phyloP scores from a whole-genome alignment of 1,140 invertebrate genomes.

The Drosophila nigromelanica region DNA sequence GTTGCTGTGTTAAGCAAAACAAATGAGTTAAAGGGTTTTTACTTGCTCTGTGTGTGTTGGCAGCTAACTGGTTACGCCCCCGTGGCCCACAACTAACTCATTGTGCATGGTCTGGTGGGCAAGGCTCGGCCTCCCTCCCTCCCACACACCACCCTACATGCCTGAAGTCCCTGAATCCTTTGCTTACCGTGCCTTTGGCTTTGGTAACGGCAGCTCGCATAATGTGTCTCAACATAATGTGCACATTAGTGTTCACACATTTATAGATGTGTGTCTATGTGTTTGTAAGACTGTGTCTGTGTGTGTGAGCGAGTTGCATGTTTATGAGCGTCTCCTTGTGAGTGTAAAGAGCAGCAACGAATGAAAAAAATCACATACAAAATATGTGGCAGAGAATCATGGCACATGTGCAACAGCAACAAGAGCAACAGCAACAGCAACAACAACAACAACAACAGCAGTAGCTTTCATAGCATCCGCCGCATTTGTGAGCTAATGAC shows the following conservation, averaged over 20 bases:
- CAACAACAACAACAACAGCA: constrained; percentile 40
- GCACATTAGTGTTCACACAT: constrained; percentile 82
- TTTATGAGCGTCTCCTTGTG: constrained; percentile 72
- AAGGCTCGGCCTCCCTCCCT: constrained; percentile 5
- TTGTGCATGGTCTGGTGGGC: constrained; percentile 76
- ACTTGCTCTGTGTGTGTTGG: constrained; percentile 53
- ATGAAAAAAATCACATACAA: constrained; percentile 68
- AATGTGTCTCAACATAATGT: constrained; percentile 81
- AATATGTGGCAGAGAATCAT: constrained; percentile 74
- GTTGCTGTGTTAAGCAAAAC: constrained; percentile 66
- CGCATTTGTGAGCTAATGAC: constrained; percentile 82
- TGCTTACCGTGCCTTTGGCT: constrained; percentile 23
- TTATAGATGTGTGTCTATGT: constrained; percentile 69
- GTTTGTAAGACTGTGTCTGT: constrained; percentile 33
- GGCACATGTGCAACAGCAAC: constrained; percentile 66
- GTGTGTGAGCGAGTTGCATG: constrained; percentile 59
- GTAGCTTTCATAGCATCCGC: constrained; percentile 45
- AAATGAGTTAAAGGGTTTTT: constrained; percentile 81
- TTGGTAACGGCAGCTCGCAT: constrained; percentile 49
- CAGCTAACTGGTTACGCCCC: constrained; percentile 47
- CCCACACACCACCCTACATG: neutral
- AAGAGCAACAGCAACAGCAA: constrained; percentile 4
- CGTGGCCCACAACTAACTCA: constrained; percentile 61
- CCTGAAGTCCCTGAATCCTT: constrained; percentile 19
- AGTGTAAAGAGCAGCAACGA: constrained; percentile 49